Conservation (phyloP, 2,888 invertebrate species). For the Lithophane leautieri region DNA sequence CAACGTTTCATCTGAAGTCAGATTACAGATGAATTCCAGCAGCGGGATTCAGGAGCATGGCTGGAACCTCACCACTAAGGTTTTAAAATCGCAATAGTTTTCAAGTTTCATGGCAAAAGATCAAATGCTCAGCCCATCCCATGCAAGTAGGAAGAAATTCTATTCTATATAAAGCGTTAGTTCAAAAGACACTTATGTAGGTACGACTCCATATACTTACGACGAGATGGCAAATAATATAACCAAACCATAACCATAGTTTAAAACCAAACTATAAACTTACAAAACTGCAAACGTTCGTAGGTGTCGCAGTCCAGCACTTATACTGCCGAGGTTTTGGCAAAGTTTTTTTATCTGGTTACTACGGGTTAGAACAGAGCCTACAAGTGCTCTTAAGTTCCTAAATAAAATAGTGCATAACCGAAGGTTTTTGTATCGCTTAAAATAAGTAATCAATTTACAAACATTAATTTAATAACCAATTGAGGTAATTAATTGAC, state of each 20-base stretch:
- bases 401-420: not conserved
- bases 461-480: conserved; percentile 41
- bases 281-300: not conserved
- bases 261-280: not conserved
- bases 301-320: not conserved
- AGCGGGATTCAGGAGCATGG: not conserved
- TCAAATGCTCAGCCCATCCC: not conserved
- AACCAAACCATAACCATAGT: no score
- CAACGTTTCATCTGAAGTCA: not conserved
- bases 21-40: not conserved
- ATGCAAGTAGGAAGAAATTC: not conserved
- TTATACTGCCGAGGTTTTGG: no score
- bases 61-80: no score
- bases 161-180: not conserved
- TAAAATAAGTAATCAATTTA: not conserved
- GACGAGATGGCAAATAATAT: not conserved
- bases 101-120: not conserved
- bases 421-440: not conserved
- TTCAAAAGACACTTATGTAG: not conserved
- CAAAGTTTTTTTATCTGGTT: not conserved
- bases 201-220: not conserved
- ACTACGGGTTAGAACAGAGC: not conserved
- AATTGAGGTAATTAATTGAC: conserved; percentile 54
- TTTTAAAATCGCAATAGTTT: not conserved
- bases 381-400: not conserved